Base-by-base conservation (phyloP, 2,888 invertebrate species). In the Lacanobia oleracea region DNA sequence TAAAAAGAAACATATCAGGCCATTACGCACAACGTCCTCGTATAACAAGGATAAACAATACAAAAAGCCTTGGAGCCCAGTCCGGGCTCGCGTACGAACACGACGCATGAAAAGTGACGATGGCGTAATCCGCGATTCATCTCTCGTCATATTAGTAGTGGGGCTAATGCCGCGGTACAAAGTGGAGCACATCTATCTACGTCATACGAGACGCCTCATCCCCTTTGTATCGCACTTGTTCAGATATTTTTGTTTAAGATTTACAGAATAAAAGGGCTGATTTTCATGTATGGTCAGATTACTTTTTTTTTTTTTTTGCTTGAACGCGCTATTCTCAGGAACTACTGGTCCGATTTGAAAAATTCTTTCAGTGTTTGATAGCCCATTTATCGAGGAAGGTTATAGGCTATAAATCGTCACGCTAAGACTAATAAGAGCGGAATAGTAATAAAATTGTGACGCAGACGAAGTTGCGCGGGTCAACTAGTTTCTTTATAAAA, bases 81-180 rank as follows among this genome's bases (percentile, higher is more conserved):
- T 67, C 79, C 82, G 62, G 69, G 70, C 33, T 37, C 56, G 33
- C 56, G 54, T 62, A 43, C 62, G 66, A 69, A 64, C 54, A 72
- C 64, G 51, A 56, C 72, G 67, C 65, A 87, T 87, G 88, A 89
- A 88, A 91, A 90, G 89, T 90, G 88, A 88, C 86, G 87, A 86
- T 86, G 84, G 83, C 82, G 88, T 92, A 92, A 93, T 91, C 91
- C 88, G 87, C 81, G 91, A 94, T 93, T 90, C 92, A 89, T 94
- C 93, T 90, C 89, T 88, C 90, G 91, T 92, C 92, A 94, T 94
- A 94, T 94, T 94, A 94, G 90, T 83, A 88, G 88, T 83, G 89
- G 85, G 88, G 88, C 88, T 92, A 92, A 92, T 91, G 87, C 91
- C 83, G 79, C 81, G 87, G 88, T 90, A 93, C 92, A 92, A 93